Evolutionary conservation across 2,113 vertebrate species (phyloP).

Genomic region (Scomber colias): DNA sequence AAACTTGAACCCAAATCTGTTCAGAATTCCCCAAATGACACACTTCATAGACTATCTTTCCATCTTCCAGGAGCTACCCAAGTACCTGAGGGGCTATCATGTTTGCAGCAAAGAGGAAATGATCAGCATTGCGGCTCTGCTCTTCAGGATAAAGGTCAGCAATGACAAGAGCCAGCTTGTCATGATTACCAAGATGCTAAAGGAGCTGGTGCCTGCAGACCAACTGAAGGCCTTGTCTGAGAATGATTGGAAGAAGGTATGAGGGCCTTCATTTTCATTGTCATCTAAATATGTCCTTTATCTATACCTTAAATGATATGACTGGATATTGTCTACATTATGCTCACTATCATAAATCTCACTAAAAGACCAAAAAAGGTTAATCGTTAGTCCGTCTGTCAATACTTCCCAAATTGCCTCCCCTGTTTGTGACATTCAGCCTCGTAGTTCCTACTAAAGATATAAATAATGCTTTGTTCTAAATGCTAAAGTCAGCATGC

Average conservation of each 20-base stretch:
- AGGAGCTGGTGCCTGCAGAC: slow-evolving; percentile 91
- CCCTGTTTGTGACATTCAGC: not conserved
- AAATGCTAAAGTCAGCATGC: no score
- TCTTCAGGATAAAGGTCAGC: slow-evolving; percentile 88
- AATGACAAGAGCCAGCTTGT: slow-evolving; percentile 86
- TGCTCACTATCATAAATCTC: no score
- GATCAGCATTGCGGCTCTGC: slow-evolving; percentile 88
- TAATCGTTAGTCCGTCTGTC: no score
- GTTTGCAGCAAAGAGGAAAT: slow-evolving; percentile 90
- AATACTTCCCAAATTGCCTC: no score
- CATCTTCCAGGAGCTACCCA: slow-evolving; percentile 90
- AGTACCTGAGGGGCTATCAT: slow-evolving; percentile 96
- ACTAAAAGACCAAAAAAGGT: no score
- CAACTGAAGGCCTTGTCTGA: slow-evolving; percentile 87
- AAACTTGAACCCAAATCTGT: not conserved
- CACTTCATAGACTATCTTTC: not conserved
- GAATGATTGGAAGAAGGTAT: slow-evolving; percentile 97
- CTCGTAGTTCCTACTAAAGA: not conserved
- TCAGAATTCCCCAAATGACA: not conserved
- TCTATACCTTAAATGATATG: no score
- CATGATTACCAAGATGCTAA: slow-evolving; percentile 89
- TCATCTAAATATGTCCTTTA: no score
- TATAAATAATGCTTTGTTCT: not conserved
- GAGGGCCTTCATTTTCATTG: not conserved
- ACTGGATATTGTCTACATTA: no score